phyloP scores from a whole-genome alignment of 2,888 invertebrate species.

The Tolmerus cingulatus region DNA sequence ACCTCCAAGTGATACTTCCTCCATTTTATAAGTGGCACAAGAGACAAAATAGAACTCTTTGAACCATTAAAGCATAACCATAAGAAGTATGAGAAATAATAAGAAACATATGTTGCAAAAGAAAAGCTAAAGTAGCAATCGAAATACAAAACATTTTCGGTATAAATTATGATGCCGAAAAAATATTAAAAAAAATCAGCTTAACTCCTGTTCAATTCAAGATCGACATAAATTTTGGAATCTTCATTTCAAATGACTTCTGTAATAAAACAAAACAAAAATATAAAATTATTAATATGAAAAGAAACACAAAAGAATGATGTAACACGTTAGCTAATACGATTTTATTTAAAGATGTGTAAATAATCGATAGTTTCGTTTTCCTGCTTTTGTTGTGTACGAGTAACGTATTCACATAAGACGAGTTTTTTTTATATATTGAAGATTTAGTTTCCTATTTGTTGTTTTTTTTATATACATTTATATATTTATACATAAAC shows the following conservation, averaged over 20 bases:
- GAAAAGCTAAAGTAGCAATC: not conserved
- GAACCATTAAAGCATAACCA: not conserved
- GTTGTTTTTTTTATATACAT: slow-evolving; percentile 24
- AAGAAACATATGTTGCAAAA: not conserved
- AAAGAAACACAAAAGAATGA: not conserved
- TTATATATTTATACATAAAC: slow-evolving; percentile 16
- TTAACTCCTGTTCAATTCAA: not conserved
- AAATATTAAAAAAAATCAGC: not conserved
- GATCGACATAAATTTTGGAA: not conserved
- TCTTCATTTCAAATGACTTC: not conserved
- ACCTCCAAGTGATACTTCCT: not conserved
- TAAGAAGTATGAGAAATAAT: not conserved
- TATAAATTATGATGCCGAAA: not conserved
- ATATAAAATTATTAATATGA: not conserved
- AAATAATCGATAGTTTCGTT: not conserved
- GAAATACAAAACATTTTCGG: not conserved
- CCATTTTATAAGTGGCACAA: not conserved
- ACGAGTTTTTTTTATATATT: not conserved
- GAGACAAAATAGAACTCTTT: not conserved
- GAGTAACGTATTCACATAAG: not conserved
- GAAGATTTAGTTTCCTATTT: slow-evolving; percentile 24
- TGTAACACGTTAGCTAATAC: not conserved
- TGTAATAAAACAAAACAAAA: not conserved
- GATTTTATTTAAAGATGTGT: not conserved
- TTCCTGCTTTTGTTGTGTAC: not conserved